These are phyloP conservation scores for Gadopsis marmoratus DNA, from an alignment of 2,797 vertebrate genomes.

Conservation along the genomic window DNA sequence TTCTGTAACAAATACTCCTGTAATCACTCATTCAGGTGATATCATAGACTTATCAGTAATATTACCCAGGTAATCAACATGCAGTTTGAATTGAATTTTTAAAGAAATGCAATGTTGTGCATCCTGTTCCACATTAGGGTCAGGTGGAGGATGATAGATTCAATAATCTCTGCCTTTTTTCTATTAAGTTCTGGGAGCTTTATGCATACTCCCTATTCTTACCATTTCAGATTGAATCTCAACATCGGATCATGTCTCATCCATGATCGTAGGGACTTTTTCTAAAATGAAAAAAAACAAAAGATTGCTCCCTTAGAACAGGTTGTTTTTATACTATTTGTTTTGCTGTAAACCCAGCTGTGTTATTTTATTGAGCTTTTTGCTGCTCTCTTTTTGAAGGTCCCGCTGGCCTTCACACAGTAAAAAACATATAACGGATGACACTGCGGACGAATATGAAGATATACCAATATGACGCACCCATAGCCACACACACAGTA, in stretches of 20 bases:
- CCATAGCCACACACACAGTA: background rate
- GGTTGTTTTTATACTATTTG: background rate
- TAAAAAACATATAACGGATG: background rate
- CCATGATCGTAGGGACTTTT: background rate
- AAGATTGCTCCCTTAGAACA: background rate
- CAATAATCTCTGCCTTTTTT: background rate
- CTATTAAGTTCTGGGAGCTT: background rate
- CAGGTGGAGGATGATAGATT: background rate
- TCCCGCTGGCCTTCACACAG: background rate
- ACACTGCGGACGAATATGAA: background rate
- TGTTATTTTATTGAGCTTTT: background rate
- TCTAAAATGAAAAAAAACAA: background rate
- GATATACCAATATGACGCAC: too few species aligned
- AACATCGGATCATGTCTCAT: conserved; percentile 1
- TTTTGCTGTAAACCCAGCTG: background rate
- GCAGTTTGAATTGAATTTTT: background rate
- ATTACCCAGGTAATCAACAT: background rate
- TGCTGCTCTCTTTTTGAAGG: background rate
- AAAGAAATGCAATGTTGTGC: background rate
- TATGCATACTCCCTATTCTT: background rate
- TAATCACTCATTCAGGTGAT: background rate
- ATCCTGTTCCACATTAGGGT: background rate
- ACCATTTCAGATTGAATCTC: background rate
- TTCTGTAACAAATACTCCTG: background rate
- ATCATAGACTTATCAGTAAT: background rate